These are phyloP conservation scores for Triplophysa rosa DNA, from an alignment of 2,113 vertebrate genomes.

Conservation along the genomic window DNA sequence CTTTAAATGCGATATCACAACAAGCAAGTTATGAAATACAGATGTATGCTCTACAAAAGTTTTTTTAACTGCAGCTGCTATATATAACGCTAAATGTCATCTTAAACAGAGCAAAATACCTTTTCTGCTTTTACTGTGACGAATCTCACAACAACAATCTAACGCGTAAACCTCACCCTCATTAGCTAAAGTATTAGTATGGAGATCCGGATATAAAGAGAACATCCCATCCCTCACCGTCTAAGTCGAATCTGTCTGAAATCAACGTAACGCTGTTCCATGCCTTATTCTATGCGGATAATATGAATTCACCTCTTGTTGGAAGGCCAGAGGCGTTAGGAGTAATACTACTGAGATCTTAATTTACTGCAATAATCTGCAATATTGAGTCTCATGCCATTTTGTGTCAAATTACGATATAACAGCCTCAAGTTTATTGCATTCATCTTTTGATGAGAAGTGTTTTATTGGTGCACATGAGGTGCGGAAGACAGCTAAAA, in stretches of 20 bases:
- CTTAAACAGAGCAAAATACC: too few relatives aligned
- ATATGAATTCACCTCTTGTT: not conserved
- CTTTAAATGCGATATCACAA: not conserved
- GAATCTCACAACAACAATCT: too few relatives aligned
- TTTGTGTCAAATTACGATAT: not conserved
- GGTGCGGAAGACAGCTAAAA: conserved; percentile 53
- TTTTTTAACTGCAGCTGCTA: too few relatives aligned
- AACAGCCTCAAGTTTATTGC: not conserved
- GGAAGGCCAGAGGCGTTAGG: not conserved
- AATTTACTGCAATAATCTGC: not conserved
- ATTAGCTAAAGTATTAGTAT: not conserved
- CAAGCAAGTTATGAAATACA: not conserved
- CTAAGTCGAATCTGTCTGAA: too few relatives aligned
- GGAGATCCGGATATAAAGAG: not conserved
- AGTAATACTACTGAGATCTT: not conserved
- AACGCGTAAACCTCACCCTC: not conserved
- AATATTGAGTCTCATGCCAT: not conserved
- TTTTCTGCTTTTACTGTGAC: too few relatives aligned
- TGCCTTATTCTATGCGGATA: too few relatives aligned
- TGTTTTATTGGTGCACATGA: conserved; percentile 2
- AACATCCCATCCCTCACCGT: too few relatives aligned
- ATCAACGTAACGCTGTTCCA: too few relatives aligned
- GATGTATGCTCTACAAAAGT: not conserved
- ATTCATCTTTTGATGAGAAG: not conserved
- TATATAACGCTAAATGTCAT: too few relatives aligned